These are phyloP conservation scores for Synergus gifuensis DNA, from an alignment of 2,888 invertebrate genomes.

Conservation along the genomic window DNA sequence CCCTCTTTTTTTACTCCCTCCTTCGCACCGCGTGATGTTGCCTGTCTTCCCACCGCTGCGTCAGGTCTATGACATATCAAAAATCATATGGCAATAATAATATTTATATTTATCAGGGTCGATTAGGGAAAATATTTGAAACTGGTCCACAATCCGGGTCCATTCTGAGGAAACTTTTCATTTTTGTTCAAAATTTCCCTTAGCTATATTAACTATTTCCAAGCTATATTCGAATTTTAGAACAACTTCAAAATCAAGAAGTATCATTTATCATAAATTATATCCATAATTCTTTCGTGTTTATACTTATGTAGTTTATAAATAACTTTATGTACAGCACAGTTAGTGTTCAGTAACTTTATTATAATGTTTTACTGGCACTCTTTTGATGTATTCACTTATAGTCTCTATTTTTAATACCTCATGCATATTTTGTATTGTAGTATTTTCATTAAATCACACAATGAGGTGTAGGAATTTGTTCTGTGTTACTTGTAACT, in stretches of 20 bases:
- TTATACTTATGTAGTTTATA: background rate
- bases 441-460: no score
- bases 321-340: background rate
- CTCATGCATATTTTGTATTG: no score
- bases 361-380: background rate
- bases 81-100: constrained; percentile 15
- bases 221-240: no score
- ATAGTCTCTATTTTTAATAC: no score
- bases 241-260: background rate
- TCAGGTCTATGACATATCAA: constrained; percentile 29
- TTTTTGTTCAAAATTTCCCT: no score
- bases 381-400: no score
- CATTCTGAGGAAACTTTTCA: no score
- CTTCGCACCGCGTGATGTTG: background rate
- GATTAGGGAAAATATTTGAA: background rate
- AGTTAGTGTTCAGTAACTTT: background rate
- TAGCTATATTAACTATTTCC: no score
- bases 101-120: background rate
- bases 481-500: no score
- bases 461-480: no score
- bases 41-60: constrained; percentile 1
- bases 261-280: background rate
- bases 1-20: constrained; percentile 34
- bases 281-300: background rate
- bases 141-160: background rate